These are phyloP conservation scores for Lasioglossum pauxillum DNA, from an alignment of 2,888 invertebrate genomes.

Conservation along the genomic window DNA sequence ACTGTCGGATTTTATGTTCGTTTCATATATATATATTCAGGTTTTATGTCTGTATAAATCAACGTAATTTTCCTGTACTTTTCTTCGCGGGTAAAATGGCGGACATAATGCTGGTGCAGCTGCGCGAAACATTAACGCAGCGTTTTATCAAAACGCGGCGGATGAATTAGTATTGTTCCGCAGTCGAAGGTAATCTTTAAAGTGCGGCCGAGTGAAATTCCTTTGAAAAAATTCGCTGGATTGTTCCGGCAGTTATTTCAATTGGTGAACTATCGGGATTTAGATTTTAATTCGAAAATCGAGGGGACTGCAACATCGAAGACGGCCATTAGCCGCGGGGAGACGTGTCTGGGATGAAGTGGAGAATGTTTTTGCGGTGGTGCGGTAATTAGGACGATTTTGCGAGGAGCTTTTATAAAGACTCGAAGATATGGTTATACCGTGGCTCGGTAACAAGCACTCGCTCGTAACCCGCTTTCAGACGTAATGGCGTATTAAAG, in stretches of 20 bases:
- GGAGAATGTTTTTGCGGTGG: not conserved
- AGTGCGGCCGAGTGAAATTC: not conserved
- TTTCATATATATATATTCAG: not conserved
- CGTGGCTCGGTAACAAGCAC: conserved; percentile 46
- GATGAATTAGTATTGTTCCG: not conserved
- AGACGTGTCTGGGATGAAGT: not conserved
- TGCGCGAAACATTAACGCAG: not conserved
- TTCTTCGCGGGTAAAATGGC: not conserved
- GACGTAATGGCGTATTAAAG: conserved; percentile 64
- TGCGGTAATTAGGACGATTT: conserved; percentile 53
- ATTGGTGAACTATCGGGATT: not conserved
- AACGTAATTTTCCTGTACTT: not conserved
- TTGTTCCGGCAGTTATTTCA: not conserved
- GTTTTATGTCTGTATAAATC: not conserved
- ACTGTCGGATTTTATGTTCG: not conserved
- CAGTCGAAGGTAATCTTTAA: not conserved
- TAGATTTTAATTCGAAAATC: not conserved
- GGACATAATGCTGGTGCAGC: not conserved
- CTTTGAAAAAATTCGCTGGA: not conserved
- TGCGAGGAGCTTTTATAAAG: conserved; percentile 52
- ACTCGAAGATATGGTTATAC: conserved; percentile 56
- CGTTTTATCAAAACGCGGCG: not conserved
- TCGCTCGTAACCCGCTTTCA: conserved; percentile 64
- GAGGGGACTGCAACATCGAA: not conserved
- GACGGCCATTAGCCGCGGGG: not conserved